Base-by-base conservation (phyloP, 2,113 vertebrate species). In the Hippopotamus amphibius region DNA sequence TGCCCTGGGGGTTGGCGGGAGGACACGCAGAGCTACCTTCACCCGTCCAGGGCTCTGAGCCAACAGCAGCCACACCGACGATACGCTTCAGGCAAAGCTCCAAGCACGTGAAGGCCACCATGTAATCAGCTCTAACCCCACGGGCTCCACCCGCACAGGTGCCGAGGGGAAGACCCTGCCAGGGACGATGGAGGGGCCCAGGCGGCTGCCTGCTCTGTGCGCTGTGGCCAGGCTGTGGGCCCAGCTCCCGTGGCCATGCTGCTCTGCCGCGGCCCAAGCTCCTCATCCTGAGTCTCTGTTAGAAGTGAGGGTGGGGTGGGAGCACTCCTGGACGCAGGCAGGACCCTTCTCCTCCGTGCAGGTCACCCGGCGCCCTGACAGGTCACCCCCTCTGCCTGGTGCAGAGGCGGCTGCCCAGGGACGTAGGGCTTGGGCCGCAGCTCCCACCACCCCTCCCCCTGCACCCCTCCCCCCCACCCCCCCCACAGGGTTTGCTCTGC, bases 181-280 rank as follows among this genome's bases (percentile, higher is more conserved):
- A 1, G 2, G 33, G 63, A 68, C 48, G 30, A 8, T 0, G 15
- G 22, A 16, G 61, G n/a, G 7, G 0, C 5, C 0, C 0, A 7
- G 24, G 57, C 11, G 5, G n/a, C 77, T n/a, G 50, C 30, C 37
- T 74, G 12, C 33, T 12, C 22, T 2, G 66, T 10, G 80, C 7
- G 28, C 74, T 9, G 43, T 0, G 2, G 43, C 43, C 50, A 8
- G 33, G 16, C 72, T 15, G 4, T 0, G 0, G 77, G 79, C 65
- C 55, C 57, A 22, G 16, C 30, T 30, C 24, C 68, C 43, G 4
- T 0, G 1, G 26, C 0, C 0, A 0, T 5, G 33, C 13, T 21
- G 55, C 50, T 41, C 65, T 37, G 37, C 24, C 48, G 53, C 33
- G 17, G 15, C 28, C 19, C 24, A 55, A 53, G 46, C 6, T 33